Conservation (phyloP, 2,888 invertebrate species). For the Lepidonotus clava region DNA sequence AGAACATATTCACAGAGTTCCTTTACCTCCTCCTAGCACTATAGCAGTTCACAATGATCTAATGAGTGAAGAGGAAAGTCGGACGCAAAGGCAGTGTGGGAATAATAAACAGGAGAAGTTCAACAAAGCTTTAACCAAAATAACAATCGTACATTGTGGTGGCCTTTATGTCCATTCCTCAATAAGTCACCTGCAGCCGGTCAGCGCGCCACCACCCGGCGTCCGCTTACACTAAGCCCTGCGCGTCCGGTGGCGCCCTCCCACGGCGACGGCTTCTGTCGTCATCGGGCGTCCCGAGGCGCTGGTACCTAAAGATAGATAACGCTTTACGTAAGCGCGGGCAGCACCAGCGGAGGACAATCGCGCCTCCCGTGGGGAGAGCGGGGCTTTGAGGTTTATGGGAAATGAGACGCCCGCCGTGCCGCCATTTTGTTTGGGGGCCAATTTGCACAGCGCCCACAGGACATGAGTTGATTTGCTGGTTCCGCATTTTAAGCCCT, state of each 20-base stretch:
- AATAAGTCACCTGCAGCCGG: not conserved
- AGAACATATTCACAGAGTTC: too few relatives aligned
- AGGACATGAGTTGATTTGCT: constrained; percentile 24
- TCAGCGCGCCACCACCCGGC: not conserved
- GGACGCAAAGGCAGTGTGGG: too few relatives aligned
- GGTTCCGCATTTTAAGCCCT: not conserved
- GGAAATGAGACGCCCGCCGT: constrained; percentile 1
- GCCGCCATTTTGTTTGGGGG: not conserved
- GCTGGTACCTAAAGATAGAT: constrained; percentile 28
- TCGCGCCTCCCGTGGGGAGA: constrained; percentile 1
- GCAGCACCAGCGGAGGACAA: not conserved
- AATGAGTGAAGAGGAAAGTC: too few relatives aligned
- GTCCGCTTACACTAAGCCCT: not conserved
- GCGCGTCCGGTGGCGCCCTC: not conserved
- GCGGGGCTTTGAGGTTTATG: constrained; percentile 23
- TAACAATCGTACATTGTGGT: too few relatives aligned
- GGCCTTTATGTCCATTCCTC: not conserved
- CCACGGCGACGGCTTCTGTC: not conserved
- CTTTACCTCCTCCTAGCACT: too few relatives aligned
- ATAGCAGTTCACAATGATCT: too few relatives aligned
- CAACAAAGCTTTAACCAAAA: too few relatives aligned
- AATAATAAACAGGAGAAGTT: too few relatives aligned
- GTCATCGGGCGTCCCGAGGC: not conserved
- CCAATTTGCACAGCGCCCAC: not conserved
- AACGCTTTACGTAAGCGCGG: not conserved